phyloP scores from a whole-genome alignment of 35 echinoderm and acorn worm genomes.

The Apostichopus californicus region DNA sequence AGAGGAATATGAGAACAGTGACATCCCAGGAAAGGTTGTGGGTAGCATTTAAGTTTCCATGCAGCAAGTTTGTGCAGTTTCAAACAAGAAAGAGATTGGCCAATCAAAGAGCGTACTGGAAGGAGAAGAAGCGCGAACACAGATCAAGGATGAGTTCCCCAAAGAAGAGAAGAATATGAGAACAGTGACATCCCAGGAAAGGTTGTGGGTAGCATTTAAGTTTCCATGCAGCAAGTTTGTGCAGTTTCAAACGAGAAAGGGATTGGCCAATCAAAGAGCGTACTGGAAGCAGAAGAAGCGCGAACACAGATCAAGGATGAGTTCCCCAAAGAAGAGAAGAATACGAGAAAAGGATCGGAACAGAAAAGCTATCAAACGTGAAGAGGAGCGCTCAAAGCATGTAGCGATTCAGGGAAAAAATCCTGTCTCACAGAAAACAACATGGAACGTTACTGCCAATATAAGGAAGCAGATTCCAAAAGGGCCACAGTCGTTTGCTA shows the following conservation, averaged over 20 bases:
- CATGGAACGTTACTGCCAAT: constrained; percentile 18
- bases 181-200: neutral
- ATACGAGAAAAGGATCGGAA: constrained; percentile 1
- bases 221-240: neutral
- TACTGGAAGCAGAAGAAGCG: constrained; percentile 33
- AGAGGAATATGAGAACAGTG: neutral
- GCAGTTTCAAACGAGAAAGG: neutral
- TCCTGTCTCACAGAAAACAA: constrained; percentile 9
- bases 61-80: neutral
- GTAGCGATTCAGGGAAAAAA: too few relatives aligned
- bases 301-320: constrained; percentile 14
- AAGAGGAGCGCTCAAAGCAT: neutral
- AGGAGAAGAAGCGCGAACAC: constrained; percentile 22
- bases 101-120: constrained; percentile 19
- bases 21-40: neutral
- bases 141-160: constrained; percentile 11
- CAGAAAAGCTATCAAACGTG: constrained; percentile 16
- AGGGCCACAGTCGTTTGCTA: neutral
- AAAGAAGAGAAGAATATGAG: constrained; percentile 23
- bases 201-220: neutral
- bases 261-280: constrained; percentile 9
- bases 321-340: constrained; percentile 17
- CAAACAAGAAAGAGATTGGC: neutral
- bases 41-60: constrained; percentile 21
- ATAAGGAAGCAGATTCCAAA: constrained; percentile 19